Percentiles rank a stretch among this genome's conserved stretches.
phyloP scores from a whole-genome alignment of 2,797 vertebrate genomes.

The Alosa sapidissima region DNA sequence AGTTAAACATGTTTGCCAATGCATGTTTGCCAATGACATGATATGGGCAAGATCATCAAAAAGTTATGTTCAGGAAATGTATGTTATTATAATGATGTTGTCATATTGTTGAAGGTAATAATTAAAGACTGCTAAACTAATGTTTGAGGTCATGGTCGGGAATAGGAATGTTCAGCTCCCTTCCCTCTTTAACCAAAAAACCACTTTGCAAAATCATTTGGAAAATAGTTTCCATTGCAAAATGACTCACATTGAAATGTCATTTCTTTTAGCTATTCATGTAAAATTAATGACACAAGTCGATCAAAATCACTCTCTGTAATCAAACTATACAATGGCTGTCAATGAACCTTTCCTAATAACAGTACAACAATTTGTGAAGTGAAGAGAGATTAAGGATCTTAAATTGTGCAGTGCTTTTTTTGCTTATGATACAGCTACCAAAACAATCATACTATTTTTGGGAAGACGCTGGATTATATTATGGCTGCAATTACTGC shows the following conservation, averaged over 20 bases:
- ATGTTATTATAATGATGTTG: not conserved
- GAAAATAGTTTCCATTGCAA: not conserved
- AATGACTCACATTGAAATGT: not conserved
- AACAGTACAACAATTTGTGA: not conserved
- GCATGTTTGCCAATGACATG: not conserved
- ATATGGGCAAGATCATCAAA: not conserved
- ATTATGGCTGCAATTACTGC: no score
- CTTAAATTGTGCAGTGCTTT: not conserved
- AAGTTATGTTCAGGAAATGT: no score
- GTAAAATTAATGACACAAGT: not conserved
- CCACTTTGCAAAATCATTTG: not conserved
- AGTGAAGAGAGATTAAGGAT: not conserved
- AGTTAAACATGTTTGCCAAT: not conserved
- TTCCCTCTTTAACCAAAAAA: not conserved
- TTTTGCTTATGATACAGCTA: no score
- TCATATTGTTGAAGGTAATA: not conserved
- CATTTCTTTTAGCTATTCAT: not conserved
- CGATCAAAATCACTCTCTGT: not conserved
- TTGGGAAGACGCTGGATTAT: no score
- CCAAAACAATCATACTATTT: no score
- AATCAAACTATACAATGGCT: not conserved
- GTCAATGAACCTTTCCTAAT: not conserved
- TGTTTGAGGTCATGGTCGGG: not conserved
- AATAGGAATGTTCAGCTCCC: not conserved
- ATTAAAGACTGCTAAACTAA: not conserved